Base-by-base conservation (phyloP, 2,888 invertebrate genomes). In the Steinernema hermaphroditum region DNA sequence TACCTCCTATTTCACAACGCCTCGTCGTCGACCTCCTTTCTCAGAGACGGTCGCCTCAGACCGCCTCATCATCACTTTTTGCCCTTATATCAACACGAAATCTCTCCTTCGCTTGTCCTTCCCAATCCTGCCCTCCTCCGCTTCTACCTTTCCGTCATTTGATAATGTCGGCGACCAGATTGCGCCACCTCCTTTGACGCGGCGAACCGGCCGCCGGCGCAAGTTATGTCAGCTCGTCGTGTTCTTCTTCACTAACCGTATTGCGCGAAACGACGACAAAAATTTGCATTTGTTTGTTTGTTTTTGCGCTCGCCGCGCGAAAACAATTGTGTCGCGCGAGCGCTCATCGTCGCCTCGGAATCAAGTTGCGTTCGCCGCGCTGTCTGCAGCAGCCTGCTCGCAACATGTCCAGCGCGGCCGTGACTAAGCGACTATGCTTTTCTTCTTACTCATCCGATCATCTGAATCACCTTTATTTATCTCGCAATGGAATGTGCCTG, bases 271-370 rank as follows among this genome's bases (percentile, higher is more conserved):
- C 29, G 29, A 62, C 16, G 62, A 32, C 32, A 62, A 62, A 62
- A 62, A 62, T 62, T 62, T 62, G 62, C 62, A 62, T 62, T 62
- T 62, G 62, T 62, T 62, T 62, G 62, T 62, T 62, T 62, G 62
- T 62, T 62, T 62, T 62, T 62, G 6, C 32, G 29, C 29, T 54
- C 27, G 19, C 24, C 32, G 62, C 50, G 22, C 19, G 22, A 50
- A 50, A 50, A 50, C 50, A 50, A 50, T 50, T 50, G 24, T 12
- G 50, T 19, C n/a, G n/a, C n/a, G 54, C 54, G 22, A 22, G 54
- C 27, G 34, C 32, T 16, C 32, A 32, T 54, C 54, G 24, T 32
- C 62, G 29, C 32, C 16, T 62, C 34, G 62, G 62, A 62, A 32
- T 62, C 62, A 62, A 62, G 62, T 62, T 62, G 62, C 62, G 54